Percentiles rank a stretch among this genome's conserved stretches.
Evolutionary conservation across 2,113 vertebrate species (phyloP).

Genomic region (Crotalus tigris): DNA sequence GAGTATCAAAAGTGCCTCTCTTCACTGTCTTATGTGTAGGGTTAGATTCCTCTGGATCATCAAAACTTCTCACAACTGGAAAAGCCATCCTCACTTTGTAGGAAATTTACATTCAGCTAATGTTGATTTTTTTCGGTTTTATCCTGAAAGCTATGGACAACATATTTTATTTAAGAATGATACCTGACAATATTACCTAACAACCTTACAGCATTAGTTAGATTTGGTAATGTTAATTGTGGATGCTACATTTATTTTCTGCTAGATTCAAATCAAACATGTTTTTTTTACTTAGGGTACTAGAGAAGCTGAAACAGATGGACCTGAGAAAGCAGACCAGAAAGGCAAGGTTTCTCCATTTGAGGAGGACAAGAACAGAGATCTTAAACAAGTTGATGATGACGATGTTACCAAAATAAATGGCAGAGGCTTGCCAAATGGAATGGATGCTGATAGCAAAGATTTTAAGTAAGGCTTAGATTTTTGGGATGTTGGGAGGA

Average conservation of each 20-base stretch:
- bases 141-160: slow-evolving; percentile 57
- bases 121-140: slow-evolving; percentile 69
- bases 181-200: slow-evolving; percentile 39
- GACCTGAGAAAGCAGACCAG: slow-evolving; percentile 87
- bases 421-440: slow-evolving; percentile 92
- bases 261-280: slow-evolving; percentile 73
- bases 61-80: background rate
- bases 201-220: slow-evolving; percentile 58
- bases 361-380: slow-evolving; percentile 94
- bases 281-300: slow-evolving; percentile 83
- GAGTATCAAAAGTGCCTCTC: background rate
- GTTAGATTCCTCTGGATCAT: background rate
- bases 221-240: slow-evolving; percentile 59
- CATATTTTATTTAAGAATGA: slow-evolving; percentile 62
- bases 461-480: slow-evolving; percentile 93
- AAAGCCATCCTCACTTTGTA: background rate
- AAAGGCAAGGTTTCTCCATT: slow-evolving; percentile 92
- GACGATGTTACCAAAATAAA: slow-evolving; percentile 88
- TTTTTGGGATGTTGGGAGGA: slow-evolving; percentile 63
- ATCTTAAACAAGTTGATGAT: slow-evolving; percentile 90
- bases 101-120: slow-evolving; percentile 65
- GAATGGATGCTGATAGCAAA: slow-evolving; percentile 98
- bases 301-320: slow-evolving; percentile 90
- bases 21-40: background rate
- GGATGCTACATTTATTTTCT: slow-evolving; percentile 66